Conservation (phyloP, 2,113 vertebrate species). For the Alligator mississippiensis region DNA sequence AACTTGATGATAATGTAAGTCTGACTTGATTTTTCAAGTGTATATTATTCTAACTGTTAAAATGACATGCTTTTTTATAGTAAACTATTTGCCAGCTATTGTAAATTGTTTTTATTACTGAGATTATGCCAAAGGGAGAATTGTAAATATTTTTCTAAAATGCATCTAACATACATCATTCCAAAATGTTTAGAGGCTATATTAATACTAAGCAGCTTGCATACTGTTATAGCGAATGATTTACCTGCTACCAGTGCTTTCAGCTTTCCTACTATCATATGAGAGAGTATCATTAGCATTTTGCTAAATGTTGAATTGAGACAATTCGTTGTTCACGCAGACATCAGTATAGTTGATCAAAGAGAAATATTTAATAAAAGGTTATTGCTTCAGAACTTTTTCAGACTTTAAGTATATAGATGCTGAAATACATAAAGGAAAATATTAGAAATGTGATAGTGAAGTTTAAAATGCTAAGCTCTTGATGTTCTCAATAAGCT, state of each 20-base stretch:
- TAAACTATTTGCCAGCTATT: neutral
- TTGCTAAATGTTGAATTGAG: neutral
- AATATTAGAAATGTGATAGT: neutral
- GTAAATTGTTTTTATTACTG: neutral
- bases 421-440: neutral
- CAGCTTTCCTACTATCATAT: rapidly evolving
- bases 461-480: neutral
- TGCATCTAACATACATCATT: neutral
- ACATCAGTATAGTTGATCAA: neutral
- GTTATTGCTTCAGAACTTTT: neutral
- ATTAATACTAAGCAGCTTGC: neutral
- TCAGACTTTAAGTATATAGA: neutral
- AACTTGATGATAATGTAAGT: slow-evolving; percentile 97
- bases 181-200: neutral
- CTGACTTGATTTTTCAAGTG: neutral
- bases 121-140: neutral
- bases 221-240: neutral
- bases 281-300: neutral
- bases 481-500: neutral
- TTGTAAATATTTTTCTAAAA: neutral
- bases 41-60: neutral
- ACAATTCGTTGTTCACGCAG: neutral
- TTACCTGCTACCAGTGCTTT: neutral
- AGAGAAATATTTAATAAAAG: neutral
- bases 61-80: neutral